Evolutionary conservation across 2,888 invertebrate genomes (phyloP).

Genomic region (Dioctria linearis): DNA sequence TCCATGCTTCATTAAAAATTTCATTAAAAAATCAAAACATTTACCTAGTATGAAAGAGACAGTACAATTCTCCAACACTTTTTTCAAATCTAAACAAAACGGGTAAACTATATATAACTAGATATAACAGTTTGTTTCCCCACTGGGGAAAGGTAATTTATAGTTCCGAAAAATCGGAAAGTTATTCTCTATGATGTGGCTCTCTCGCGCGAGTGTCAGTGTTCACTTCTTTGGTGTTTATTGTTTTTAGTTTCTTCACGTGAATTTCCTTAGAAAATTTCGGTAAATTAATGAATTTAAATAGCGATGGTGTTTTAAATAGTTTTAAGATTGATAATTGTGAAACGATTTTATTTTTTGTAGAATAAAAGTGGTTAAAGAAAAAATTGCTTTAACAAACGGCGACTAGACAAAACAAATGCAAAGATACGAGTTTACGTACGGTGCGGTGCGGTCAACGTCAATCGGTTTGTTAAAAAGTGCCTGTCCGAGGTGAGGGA

Average conservation of each 20-base stretch:
- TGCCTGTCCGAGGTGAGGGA: constrained; percentile 8
- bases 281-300: not conserved
- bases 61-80: not conserved
- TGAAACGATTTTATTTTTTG: not conserved
- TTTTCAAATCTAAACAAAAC: not conserved
- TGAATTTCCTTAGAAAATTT: not conserved
- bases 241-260: constrained; percentile 33
- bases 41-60: not conserved
- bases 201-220: constrained; percentile 10
- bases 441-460: too few relatives aligned
- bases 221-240: constrained; percentile 10
- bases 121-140: too few relatives aligned
- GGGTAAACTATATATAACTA: not conserved
- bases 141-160: not conserved
- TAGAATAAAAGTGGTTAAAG: not conserved
- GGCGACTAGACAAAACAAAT: constrained; percentile 19
- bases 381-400: not conserved
- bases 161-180: constrained; percentile 9
- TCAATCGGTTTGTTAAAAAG: not conserved
- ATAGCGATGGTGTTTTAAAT: not conserved
- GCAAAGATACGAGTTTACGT: not conserved
- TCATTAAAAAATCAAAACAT: too few relatives aligned
- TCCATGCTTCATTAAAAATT: not conserved
- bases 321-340: not conserved
- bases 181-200: constrained; percentile 9